Conservation (phyloP, 2,888 invertebrate species). For the Ornithoptera priamus region DNA sequence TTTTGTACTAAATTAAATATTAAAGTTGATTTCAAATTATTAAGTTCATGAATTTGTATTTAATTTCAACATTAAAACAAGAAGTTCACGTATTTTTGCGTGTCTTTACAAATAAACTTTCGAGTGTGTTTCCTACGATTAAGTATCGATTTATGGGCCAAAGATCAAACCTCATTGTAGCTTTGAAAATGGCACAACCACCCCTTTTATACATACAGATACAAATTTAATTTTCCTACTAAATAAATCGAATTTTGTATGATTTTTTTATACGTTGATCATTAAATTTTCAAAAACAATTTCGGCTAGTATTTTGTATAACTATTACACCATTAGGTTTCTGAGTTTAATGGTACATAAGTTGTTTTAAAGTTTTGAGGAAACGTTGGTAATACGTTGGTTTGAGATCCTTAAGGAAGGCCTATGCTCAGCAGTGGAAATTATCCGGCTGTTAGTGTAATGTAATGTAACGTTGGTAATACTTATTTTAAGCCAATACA, state of each 20-base stretch:
- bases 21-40: neutral
- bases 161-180: conserved; percentile 23
- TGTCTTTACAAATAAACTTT: neutral
- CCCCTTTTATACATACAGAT: neutral
- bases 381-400: too few relatives aligned
- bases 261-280: neutral
- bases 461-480: too few relatives aligned
- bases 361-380: too few relatives aligned
- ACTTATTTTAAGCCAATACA: neutral
- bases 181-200: conserved; percentile 13
- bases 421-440: too few relatives aligned
- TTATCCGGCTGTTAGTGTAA: too few relatives aligned
- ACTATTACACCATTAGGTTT: neutral
- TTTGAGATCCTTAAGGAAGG: too few relatives aligned
- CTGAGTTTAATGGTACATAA: neutral
- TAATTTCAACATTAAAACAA: too few relatives aligned
- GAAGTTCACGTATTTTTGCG: neutral
- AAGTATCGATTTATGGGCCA: conserved; percentile 17
- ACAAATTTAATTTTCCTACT: neutral
- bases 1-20: neutral
- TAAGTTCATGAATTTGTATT: neutral
- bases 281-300: neutral
- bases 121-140: conserved; percentile 2
- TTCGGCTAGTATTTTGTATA: neutral
- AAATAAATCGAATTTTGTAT: neutral